Conservation (phyloP, 37 sponge, comb jelly and placozoan genomes). For the Petrosia ficiformis region DNA sequence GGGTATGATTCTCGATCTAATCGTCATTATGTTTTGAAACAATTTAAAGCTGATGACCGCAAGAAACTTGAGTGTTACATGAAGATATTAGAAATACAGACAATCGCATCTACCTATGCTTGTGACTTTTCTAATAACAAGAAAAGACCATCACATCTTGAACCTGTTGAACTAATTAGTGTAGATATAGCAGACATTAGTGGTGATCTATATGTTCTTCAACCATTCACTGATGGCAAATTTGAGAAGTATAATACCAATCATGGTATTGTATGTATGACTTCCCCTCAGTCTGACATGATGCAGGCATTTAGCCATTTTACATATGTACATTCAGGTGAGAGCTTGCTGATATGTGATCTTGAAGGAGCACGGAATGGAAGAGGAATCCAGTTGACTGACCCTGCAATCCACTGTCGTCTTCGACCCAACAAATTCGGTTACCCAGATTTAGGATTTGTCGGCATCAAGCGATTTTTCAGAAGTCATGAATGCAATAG, state of each 20-base stretch:
- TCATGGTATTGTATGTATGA: slow-evolving; percentile 24
- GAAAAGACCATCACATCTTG: not conserved
- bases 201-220: slow-evolving; percentile 15
- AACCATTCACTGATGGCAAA: slow-evolving; percentile 38
- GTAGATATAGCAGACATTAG: slow-evolving; percentile 29
- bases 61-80: slow-evolving; percentile 50
- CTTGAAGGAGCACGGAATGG: slow-evolving; percentile 45
- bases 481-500: slow-evolving; percentile 47
- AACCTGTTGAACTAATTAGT: slow-evolving; percentile 9
- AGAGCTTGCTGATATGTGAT: slow-evolving; percentile 54
- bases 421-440: slow-evolving; percentile 34
- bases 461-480: slow-evolving; percentile 56
- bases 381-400: slow-evolving; percentile 17
- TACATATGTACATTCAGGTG: slow-evolving; percentile 52
- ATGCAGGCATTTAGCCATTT: slow-evolving; percentile 77
- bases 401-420: slow-evolving; percentile 62
- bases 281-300: slow-evolving; percentile 26
- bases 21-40: slow-evolving; percentile 39
- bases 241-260: slow-evolving; percentile 71
- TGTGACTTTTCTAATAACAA: slow-evolving; percentile 45
- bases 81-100: slow-evolving; percentile 33
- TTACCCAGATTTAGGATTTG: slow-evolving; percentile 33
- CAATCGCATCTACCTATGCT: slow-evolving; percentile 46
- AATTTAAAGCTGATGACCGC: slow-evolving; percentile 27
- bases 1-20: slow-evolving; percentile 29